Percentiles rank a stretch among this genome's conserved stretches.
phyloP scores from a whole-genome alignment of 2,797 vertebrate species.

The Falco columbarius region DNA sequence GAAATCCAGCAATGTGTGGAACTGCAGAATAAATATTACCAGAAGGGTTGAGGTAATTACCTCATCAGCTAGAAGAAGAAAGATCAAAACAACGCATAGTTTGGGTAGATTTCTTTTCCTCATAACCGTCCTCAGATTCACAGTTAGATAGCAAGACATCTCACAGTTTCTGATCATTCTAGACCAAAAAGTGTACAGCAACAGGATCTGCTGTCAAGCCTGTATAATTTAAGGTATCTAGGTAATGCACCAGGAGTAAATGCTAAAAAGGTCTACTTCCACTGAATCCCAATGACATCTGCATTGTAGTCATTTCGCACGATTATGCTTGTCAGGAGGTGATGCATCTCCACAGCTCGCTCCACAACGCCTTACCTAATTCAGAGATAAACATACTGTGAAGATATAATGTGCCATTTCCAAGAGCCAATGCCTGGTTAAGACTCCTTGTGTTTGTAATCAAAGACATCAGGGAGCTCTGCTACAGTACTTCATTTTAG shows the following conservation, averaged over 20 bases:
- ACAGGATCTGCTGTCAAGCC: not conserved
- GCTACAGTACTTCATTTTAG: not conserved
- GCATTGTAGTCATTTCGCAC: conserved; percentile 54
- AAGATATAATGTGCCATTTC: not conserved
- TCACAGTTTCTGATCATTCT: not conserved
- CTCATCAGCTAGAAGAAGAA: conserved; percentile 38
- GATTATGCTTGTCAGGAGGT: not conserved
- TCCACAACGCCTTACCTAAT: not conserved
- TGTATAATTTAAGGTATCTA: not conserved
- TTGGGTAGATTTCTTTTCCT: conserved; percentile 12
- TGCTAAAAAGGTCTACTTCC: conserved; percentile 38
- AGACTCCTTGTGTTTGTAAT: not conserved
- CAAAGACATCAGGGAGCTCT: not conserved
- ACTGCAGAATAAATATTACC: conserved; percentile 63
- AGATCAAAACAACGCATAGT: conserved; percentile 41
- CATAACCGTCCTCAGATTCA: conserved; percentile 36
- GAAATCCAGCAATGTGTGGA: conserved; percentile 44
- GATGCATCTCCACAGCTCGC: not conserved
- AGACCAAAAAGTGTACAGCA: conserved; percentile 7
- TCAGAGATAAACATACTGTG: not conserved
- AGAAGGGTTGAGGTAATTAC: conserved; percentile 64
- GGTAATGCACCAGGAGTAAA: conserved; percentile 25
- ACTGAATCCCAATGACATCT: conserved; percentile 67
- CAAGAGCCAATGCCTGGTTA: not conserved
- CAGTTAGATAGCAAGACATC: conserved; percentile 5